A percentile compares a stretch with the other conserved stretches of the same genome.
These are phyloP conservation scores for Hepsetus odoe DNA, from an alignment of 2,113 vertebrate species.

Conservation along the genomic window DNA sequence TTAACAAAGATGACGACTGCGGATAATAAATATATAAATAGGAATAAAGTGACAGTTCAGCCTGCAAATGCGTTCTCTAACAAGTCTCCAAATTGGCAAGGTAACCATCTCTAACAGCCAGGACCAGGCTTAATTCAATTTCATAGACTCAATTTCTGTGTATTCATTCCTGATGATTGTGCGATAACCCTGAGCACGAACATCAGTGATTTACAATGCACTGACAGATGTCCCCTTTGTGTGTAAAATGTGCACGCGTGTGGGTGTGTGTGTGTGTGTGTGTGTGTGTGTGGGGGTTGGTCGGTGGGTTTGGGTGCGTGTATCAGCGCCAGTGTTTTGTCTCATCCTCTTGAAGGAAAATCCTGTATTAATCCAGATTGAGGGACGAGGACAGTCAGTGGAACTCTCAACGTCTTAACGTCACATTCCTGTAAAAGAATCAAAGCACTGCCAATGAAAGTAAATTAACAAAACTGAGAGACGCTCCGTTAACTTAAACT, in stretches of 20 bases:
- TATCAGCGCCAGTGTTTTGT: constrained; percentile 24
- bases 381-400: constrained; percentile 37
- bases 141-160: constrained; percentile 28
- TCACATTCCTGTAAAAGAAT: neutral
- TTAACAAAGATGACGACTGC: neutral
- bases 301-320: constrained; percentile 30
- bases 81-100: constrained; percentile 1
- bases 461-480: neutral
- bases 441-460: constrained; percentile 16
- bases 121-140: constrained; percentile 44
- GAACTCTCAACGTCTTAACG: constrained; percentile 34
- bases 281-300: constrained; percentile 48
- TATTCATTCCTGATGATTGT: constrained; percentile 16
- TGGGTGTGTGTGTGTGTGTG: neutral
- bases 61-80: neutral
- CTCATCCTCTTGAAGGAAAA: constrained; percentile 48
- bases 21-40: constrained; percentile 15
- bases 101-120: constrained; percentile 9
- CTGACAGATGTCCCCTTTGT: constrained; percentile 51
- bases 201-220: constrained; percentile 47
- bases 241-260: constrained; percentile 31
- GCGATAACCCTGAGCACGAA: constrained; percentile 38
- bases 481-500: neutral
- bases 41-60: constrained; percentile 2
- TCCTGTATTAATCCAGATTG: constrained; percentile 56